Conservation (phyloP, 2,797 vertebrate genomes). For the Hemitrygon akajei region DNA sequence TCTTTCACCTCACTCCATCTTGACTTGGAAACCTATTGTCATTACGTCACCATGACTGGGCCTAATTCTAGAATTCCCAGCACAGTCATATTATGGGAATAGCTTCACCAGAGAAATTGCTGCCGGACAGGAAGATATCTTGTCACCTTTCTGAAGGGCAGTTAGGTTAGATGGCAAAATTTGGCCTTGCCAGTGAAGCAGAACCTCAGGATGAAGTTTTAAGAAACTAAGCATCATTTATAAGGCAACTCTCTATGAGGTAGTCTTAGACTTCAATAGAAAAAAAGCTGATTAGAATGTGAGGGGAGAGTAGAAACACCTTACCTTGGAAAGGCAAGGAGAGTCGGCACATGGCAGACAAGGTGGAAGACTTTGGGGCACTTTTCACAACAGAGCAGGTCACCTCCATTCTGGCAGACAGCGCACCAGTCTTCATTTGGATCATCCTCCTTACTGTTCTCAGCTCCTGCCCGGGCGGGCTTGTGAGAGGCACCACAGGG, state of each 20-base stretch:
- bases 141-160: not conserved
- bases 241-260: too few relatives aligned
- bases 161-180: not conserved
- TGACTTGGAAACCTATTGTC: too few relatives aligned
- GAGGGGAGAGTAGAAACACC: not conserved
- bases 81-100: too few relatives aligned
- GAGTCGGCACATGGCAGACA: slow-evolving; percentile 62
- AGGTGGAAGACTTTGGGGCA: slow-evolving; percentile 73
- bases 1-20: too few relatives aligned
- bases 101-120: too few relatives aligned
- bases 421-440: slow-evolving; percentile 73
- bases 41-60: too few relatives aligned
- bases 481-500: not conserved
- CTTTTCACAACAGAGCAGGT: slow-evolving; percentile 68
- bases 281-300: not conserved
- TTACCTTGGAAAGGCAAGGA: slow-evolving; percentile 68
- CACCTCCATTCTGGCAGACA: slow-evolving; percentile 69
- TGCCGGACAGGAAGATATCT: not conserved
- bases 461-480: slow-evolving; percentile 43
- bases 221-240: not conserved
- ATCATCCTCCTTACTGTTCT: slow-evolving; percentile 65
- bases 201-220: not conserved
- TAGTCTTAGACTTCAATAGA: too few relatives aligned
- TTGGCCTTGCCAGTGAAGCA: not conserved
- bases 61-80: too few relatives aligned